phyloP scores from a whole-genome alignment of 2,888 invertebrate species.

The Microctonus hyperodae region DNA sequence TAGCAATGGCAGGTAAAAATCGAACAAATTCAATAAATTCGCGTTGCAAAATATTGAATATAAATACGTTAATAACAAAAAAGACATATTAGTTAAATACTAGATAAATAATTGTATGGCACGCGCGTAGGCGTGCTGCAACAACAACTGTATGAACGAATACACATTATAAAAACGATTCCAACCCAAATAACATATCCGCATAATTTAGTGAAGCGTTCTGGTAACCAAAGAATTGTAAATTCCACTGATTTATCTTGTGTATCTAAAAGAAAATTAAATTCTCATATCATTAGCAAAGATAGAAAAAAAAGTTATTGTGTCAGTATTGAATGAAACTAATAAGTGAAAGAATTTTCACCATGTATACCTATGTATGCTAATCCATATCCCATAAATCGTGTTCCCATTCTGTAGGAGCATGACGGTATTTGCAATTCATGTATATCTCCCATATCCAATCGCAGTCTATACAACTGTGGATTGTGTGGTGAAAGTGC shows the following conservation, averaged over 20 bases:
- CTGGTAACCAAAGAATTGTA: slow-evolving; percentile 81
- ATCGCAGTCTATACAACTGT: slow-evolving; percentile 61
- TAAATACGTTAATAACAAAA: not conserved
- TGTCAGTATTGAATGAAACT: slow-evolving; percentile 23
- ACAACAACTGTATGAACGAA: slow-evolving; percentile 47
- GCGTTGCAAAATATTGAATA: not conserved
- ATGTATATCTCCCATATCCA: slow-evolving; percentile 64
- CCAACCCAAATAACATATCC: slow-evolving; percentile 64
- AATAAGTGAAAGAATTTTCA: slow-evolving; percentile 8
- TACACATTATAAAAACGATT: slow-evolving; percentile 48
- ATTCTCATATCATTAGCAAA: slow-evolving; percentile 7
- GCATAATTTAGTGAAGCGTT: slow-evolving; percentile 71
- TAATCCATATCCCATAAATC: slow-evolving; percentile 85
- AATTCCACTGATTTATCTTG: slow-evolving; percentile 69
- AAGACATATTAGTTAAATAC: slow-evolving; percentile 29
- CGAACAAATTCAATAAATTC: slow-evolving; percentile 4
- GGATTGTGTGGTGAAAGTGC: slow-evolving; percentile 56
- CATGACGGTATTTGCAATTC: slow-evolving; percentile 94
- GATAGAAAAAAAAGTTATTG: slow-evolving; percentile 32
- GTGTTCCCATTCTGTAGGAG: slow-evolving; percentile 95
- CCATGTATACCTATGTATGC: slow-evolving; percentile 74
- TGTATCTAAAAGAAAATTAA: slow-evolving; percentile 67
- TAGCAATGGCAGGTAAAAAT: slow-evolving; percentile 8
- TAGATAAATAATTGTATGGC: slow-evolving; percentile 51
- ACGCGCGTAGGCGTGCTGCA: slow-evolving; percentile 44